These are phyloP conservation scores for Albula goreensis DNA, from an alignment of 2,113 vertebrate genomes.

Conservation along the genomic window DNA sequence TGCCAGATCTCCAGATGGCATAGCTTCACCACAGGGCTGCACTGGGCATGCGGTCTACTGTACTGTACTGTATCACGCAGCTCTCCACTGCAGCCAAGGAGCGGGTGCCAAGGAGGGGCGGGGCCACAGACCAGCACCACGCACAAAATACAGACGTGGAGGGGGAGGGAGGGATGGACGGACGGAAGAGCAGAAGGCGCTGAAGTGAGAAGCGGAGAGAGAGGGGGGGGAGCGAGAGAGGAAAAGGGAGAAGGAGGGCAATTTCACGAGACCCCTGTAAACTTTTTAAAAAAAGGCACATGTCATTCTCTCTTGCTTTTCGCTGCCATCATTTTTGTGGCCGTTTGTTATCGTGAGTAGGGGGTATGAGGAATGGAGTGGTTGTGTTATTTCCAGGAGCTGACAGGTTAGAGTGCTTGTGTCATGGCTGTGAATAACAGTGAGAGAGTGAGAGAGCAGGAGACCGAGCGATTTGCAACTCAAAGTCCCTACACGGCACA, in stretches of 20 bases:
- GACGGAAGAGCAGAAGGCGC: conserved; percentile 27
- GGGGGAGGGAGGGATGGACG: not conserved
- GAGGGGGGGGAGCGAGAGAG: not conserved
- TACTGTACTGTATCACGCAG: conserved; percentile 38
- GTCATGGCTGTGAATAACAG: conserved; percentile 53
- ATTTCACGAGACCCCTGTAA: conserved; percentile 22
- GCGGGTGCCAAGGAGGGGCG: not conserved
- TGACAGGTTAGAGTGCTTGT: conserved; percentile 48
- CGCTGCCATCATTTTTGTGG: conserved; percentile 15
- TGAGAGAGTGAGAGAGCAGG: not conserved
- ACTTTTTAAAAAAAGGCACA: conserved; percentile 27
- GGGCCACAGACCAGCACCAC: not conserved
- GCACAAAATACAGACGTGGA: not conserved
- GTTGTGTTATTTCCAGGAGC: conserved; percentile 44
- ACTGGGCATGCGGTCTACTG: conserved; percentile 59
- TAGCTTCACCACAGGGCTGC: conserved; percentile 45
- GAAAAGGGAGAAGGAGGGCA: conserved; percentile 14
- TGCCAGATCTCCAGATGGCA: conserved; percentile 75
- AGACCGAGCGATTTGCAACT: not conserved
- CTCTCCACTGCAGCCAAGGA: not conserved
- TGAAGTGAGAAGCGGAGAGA: conserved; percentile 10
- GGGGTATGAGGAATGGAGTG: not conserved
- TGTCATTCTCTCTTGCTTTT: not conserved
- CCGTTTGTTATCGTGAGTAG: conserved; percentile 15
- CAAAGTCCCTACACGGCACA: conserved; percentile 11